phyloP scores from a whole-genome alignment of 1,140 invertebrate genomes.

The Apis cerana region DNA sequence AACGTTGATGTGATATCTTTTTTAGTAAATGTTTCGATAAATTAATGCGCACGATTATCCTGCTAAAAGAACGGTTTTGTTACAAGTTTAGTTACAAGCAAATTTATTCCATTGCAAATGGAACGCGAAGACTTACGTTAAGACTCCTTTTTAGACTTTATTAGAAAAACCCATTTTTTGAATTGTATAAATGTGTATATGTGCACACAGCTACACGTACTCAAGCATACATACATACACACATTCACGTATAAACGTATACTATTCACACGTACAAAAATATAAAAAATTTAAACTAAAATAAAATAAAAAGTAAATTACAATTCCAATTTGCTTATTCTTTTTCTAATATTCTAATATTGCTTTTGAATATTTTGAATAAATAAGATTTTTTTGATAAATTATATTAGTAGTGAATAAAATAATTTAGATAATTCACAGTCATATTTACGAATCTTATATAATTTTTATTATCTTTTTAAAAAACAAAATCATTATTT shows the following conservation, averaged over 20 bases:
- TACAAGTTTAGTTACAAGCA: not conserved
- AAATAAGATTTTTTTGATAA: not conserved
- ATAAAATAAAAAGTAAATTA: constrained; percentile 58
- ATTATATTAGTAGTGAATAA: not conserved
- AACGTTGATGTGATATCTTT: not conserved
- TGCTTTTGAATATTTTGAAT: not conserved
- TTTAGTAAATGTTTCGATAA: not conserved
- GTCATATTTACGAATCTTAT: too few species aligned
- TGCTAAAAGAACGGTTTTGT: constrained; percentile 37
- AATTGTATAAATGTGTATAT: constrained; percentile 64
- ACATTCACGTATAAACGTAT: constrained; percentile 38
- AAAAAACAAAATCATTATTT: too few species aligned
- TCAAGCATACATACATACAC: constrained; percentile 35
- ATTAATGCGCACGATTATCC: constrained; percentile 29
- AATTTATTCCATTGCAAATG: constrained; percentile 38
- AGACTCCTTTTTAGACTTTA: constrained; percentile 49
- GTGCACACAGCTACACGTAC: constrained; percentile 39
- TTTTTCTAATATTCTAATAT: not conserved
- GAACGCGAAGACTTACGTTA: constrained; percentile 35
- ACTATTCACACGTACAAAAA: constrained; percentile 40
- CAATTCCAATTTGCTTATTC: not conserved
- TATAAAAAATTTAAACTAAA: constrained; percentile 65
- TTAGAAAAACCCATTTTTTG: constrained; percentile 59
- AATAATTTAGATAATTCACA: too few species aligned
- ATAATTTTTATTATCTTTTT: too few species aligned